These are phyloP conservation scores for Petrocephalus schoutedeni DNA, from an alignment of 2,797 vertebrate genomes.

Conservation along the genomic window DNA sequence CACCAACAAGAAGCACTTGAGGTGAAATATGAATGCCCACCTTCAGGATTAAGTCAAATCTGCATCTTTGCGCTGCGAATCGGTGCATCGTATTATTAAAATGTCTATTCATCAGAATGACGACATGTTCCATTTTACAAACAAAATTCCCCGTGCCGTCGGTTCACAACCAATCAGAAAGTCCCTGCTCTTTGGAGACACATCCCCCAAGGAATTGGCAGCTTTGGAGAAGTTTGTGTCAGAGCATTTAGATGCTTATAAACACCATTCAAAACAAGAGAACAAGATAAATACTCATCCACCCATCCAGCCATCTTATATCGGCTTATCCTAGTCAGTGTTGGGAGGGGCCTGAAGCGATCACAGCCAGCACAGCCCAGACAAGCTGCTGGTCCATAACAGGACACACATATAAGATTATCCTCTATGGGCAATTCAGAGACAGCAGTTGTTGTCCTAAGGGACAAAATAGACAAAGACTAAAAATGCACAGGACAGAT, in stretches of 20 bases:
- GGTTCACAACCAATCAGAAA: background rate
- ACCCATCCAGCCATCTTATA: background rate
- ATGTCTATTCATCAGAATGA: background rate
- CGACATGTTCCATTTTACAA: background rate
- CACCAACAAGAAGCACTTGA: background rate
- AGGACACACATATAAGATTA: background rate
- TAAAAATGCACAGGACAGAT: background rate
- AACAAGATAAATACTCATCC: background rate
- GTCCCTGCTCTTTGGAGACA: background rate
- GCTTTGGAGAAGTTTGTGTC: background rate
- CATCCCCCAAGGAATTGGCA: background rate
- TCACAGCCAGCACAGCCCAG: background rate
- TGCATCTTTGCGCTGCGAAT: background rate
- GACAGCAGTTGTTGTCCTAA: background rate
- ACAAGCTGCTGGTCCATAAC: background rate
- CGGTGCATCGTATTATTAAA: background rate
- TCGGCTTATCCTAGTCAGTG: background rate
- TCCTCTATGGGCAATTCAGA: background rate
- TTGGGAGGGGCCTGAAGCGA: background rate
- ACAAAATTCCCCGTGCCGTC: background rate
- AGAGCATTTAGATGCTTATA: background rate
- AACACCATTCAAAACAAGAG: background rate
- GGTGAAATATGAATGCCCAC: background rate
- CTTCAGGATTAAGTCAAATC: background rate
- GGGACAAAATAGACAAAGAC: background rate